Base-by-base conservation (phyloP, 2,888 invertebrate species). In the Lottia gigantea region DNA sequence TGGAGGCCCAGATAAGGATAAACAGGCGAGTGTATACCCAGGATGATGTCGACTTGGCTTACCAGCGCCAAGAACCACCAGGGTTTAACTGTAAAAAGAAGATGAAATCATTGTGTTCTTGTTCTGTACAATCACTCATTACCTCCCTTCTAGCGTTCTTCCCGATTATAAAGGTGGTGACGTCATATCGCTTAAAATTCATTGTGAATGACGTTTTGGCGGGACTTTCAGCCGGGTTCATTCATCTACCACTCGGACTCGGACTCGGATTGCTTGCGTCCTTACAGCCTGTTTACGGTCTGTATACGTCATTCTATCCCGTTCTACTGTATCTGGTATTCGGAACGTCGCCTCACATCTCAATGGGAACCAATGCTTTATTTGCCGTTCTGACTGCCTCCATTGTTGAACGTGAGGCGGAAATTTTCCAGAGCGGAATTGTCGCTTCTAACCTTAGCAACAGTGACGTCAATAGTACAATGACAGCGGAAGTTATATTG, bases 171-270 rank as follows among this genome's bases (percentile, higher is more conserved):
- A 47, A 47, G 14, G 31, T 68, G 1, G 15, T 73, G n/a, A 46
- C 45, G 62, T 40, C 2, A 40, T 73, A 70, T 65, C 49, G 66
- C 11, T 66, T 62, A 61, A 62, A 31, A 40, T 23, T 79, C 19
- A 69, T 83, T 0, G 46, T 82, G 15, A 76, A 71, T 11, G 86
- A 85, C 74, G 31, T 82, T 23, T 49, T 84, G 12, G 77, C 83
- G 16, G 86, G 85, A 1, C 67, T 86, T 15, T 83, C 84, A 14
- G 80, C 79, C 23, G 83, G 82, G 15, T 83, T 85, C 71, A 79
- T 86, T 72, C 85, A 87, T 71, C 79, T 87, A 40, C 85, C 87
- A 1, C 86, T 85, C 72, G 83, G 85, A 15, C 80, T 85, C 73
- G 85, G 83, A 8, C 84, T 82, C 67, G 83, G 83, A 23, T 71